Percentiles rank a stretch among this genome's conserved stretches.
These are phyloP conservation scores for Prionchulus punctatus DNA, from an alignment of 2,888 invertebrate species.

Conservation along the genomic window DNA sequence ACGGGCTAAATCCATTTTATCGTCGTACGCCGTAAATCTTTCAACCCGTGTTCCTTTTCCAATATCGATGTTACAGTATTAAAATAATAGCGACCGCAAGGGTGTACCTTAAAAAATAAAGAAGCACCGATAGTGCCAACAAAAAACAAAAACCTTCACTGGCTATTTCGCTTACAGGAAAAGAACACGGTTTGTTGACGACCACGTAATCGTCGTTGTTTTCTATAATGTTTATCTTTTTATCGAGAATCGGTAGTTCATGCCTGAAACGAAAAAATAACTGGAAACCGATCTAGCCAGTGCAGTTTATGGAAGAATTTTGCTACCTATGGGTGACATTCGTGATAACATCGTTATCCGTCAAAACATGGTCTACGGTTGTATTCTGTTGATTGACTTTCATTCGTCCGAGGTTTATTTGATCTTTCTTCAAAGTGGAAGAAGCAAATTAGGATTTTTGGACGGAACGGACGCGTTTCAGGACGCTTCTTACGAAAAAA, in stretches of 20 bases:
- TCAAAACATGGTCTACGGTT: constrained; percentile 70
- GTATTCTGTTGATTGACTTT: constrained; percentile 85
- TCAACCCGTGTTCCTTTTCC: constrained; percentile 83
- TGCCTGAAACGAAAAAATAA: constrained; percentile 57
- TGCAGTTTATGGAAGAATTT: background rate
- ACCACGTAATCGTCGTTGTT: constrained; percentile 98
- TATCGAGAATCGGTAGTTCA: constrained; percentile 94
- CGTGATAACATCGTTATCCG: constrained; percentile 77
- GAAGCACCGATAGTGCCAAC: background rate
- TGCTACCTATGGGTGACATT: constrained; percentile 80
- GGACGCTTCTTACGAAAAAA: constrained; percentile 11
- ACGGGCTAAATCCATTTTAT: too few relatives aligned
- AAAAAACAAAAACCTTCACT: background rate
- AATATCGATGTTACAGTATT: constrained; percentile 91
- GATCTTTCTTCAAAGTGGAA: background rate
- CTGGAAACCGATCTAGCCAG: background rate
- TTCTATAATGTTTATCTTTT: constrained; percentile 77
- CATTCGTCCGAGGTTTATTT: constrained; percentile 58
- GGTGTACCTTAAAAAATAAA: constrained; percentile 57
- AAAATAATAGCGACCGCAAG: constrained; percentile 90
- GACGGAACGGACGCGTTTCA: too few relatives aligned
- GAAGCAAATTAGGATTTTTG: background rate
- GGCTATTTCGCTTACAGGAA: constrained; percentile 79
- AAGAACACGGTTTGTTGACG: constrained; percentile 98
- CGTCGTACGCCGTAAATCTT: constrained; percentile 62